Base-by-base conservation (phyloP, 2,113 vertebrate genomes). In the Tympanuchus pallidicinctus region DNA sequence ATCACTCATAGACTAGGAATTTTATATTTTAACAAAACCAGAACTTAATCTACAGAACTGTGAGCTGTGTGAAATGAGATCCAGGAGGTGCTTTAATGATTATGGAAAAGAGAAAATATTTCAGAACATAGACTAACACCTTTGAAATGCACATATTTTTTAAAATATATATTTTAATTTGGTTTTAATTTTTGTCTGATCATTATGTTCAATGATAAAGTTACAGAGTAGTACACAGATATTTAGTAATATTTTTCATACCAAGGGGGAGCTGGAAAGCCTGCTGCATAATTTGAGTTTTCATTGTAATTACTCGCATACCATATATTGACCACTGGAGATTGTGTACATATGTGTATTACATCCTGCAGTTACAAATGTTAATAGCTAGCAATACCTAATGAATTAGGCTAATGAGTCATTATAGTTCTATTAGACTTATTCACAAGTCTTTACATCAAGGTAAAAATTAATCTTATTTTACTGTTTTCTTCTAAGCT, bases 1-100 rank as follows among this genome's bases (percentile, higher is more conserved):
- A 91, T 84, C 24, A 50, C 30, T 77, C 21, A 25, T 25, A 83
- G 65, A 65, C 52, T 69, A 25, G 18, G 56, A 91, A 66, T 82
- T 82, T 71, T 73, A 43, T 85, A n/a, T 89, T 93, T 95, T 61
- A 78, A 42, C 81, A 93, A 40, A 79, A 93, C 6, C 25, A 83
- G 47, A 88, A 71, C 16, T 34, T 43, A 52, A 13, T 47, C 69
- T 72, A 42, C 38, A 64, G 70, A 84, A 65, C 81, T 69, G 75
- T 83, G 79, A 93, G 60, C 64, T 79, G 34, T 72, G 67, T 78
- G 66, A 93, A 88, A 94, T 82, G 79, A 92, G 24, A 83, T 77
- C 60, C 64, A 59, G 52, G 78, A 91, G 87, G 40, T 64, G 60
- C 40, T 92, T 77, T 91, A 92, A 91, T 72, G 34, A 81, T 72